Evolutionary conservation across 2,113 vertebrate species (phyloP).

Genomic region (Varanus salvator): DNA sequence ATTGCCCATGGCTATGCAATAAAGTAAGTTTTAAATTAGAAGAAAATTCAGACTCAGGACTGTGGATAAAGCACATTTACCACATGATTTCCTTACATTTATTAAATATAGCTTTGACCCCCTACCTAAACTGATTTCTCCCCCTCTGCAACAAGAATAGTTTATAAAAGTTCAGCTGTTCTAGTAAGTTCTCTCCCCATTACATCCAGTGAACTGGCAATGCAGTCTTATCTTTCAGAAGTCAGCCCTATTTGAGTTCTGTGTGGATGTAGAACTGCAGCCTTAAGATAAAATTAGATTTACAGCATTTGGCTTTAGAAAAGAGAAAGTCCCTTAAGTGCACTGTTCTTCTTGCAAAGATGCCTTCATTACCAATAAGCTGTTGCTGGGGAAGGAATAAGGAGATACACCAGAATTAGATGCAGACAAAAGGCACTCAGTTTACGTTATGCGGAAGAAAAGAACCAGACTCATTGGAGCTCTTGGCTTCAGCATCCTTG

Average conservation of each 20-base stretch:
- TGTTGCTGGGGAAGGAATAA: neutral
- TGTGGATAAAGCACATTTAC: neutral
- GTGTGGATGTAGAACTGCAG: no score
- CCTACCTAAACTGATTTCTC: neutral
- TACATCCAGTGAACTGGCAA: neutral
- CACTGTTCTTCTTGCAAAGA: neutral
- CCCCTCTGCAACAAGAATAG: neutral
- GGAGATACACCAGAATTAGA: neutral
- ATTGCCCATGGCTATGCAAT: neutral
- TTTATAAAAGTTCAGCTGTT: constrained; percentile 1
- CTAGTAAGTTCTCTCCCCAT: neutral
- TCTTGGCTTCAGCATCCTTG: neutral
- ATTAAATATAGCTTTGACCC: neutral
- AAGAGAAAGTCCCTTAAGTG: neutral
- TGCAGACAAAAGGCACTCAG: neutral
- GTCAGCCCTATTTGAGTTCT: no score
- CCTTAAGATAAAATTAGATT: neutral
- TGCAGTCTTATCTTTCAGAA: neutral
- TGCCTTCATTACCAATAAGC: neutral
- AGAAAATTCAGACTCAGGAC: neutral
- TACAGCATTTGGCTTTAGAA: neutral
- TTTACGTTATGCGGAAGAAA: neutral
- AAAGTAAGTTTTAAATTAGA: neutral
- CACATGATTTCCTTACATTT: neutral
- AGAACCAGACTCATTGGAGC: neutral